Base-by-base conservation (phyloP, 2,113 vertebrate species). In the Damaliscus lunatus region DNA sequence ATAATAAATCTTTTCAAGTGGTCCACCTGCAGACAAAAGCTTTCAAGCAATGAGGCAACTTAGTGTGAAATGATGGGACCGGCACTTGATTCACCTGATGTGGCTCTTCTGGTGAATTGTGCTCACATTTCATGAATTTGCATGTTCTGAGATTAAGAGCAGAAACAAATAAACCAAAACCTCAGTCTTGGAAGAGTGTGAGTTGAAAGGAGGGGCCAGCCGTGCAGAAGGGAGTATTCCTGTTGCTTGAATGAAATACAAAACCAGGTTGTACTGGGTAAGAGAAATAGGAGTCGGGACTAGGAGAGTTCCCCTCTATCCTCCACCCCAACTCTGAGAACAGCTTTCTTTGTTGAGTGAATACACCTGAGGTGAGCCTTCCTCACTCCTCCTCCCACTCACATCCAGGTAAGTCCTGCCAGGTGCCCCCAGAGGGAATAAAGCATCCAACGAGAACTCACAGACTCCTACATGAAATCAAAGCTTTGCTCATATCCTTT, bases 331-430 rank as follows among this genome's bases (percentile, higher is more conserved):
- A 25, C 36, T 71, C 29, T 33, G 52, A 95, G 88, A 96, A 96
- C 33, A 86, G 77, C 88, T 80, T 91, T 88, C 95, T 96, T 96
- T 96, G 90, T 96, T 82, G 92, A 91, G 71, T 27, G 46, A 60
- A 62, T 36, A 93, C 88, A 91, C 67, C 88, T 80, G 59, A 97
- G 77, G 81, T 71, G 29, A 94, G 64, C 15, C 15, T 21, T 21
- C 59, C 15, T 33, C 10, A 3, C 48, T 50, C 53, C 78, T 87
- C 88, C 88, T 91, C 81, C 86, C 74, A 25, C 13, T 36, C 7
- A 10, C 46, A 53, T 81, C 52, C 31, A 95, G 97, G 86, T 97
- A 93, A 97, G 81, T 93, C 91, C 86, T 50, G 77, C 82, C 95
- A 97, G 95, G 91, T 95, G 88, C 52, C 78, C 71, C 36, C 19